A percentile compares a stretch with the other conserved stretches of the same genome.
Conservation (phyloP, 2,113 vertebrate species). For the Crotalus viridis region DNA sequence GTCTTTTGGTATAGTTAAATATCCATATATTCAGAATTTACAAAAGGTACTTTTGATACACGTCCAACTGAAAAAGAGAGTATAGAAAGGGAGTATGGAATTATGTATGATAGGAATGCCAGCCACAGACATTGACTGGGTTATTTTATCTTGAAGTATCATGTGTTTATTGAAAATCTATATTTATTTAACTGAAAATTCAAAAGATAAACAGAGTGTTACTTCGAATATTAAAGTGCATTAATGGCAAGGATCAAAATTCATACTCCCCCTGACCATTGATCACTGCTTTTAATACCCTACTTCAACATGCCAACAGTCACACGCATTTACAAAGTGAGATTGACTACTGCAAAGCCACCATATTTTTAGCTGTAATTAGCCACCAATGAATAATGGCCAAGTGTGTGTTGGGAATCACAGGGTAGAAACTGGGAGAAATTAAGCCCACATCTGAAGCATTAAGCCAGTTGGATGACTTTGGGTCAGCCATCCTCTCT, state of each 20-base stretch:
- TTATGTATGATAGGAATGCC: not conserved
- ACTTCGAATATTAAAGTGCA: not conserved
- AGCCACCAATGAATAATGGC: not conserved
- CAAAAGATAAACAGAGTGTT: not conserved
- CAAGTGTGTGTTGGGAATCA: not conserved
- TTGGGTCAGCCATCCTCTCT: not conserved
- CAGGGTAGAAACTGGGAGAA: not conserved
- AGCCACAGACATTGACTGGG: not conserved
- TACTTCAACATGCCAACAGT: not conserved
- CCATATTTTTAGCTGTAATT: not conserved
- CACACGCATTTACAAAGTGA: not conserved
- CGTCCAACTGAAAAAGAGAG: not conserved
- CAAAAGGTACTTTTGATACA: not conserved
- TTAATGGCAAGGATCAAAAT: not conserved
- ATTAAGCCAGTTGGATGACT: not conserved
- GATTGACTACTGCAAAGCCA: not conserved
- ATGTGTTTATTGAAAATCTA: not conserved
- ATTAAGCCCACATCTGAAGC: not conserved
- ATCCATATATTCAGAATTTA: not conserved
- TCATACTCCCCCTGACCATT: not conserved
- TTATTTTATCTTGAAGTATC: not conserved
- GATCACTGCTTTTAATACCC: not conserved
- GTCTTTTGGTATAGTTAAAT: not conserved
- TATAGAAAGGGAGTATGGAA: not conserved
- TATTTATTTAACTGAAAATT: not conserved